phyloP scores from a whole-genome alignment of 1,140 invertebrate species.

The Monochamus saltuarius region DNA sequence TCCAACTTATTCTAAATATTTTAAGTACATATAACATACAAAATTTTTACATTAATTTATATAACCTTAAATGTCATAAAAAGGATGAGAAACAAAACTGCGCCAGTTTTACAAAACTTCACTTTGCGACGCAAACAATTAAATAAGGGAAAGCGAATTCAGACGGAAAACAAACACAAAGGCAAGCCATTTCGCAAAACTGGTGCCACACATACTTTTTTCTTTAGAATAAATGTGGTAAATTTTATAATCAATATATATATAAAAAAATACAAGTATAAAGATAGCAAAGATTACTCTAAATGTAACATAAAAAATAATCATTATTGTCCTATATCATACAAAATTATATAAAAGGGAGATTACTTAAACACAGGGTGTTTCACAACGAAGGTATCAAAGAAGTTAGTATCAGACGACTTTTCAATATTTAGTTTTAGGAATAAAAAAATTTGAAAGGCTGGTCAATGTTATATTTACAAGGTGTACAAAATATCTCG shows the following conservation, averaged over 20 bases:
- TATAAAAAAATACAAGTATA: not conserved
- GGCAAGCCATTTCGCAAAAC: too few relatives aligned
- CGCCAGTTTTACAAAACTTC: conserved; percentile 10
- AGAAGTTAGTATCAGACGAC: too few relatives aligned
- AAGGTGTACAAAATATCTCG: too few relatives aligned
- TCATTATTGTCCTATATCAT: conserved; percentile 4
- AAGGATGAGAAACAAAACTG: not conserved
- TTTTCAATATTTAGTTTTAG: too few relatives aligned
- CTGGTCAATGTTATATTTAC: too few relatives aligned
- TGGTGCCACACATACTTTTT: too few relatives aligned
- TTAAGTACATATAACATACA: conserved; percentile 45
- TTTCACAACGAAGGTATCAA: too few relatives aligned
- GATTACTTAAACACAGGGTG: not conserved
- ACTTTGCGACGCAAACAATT: too few relatives aligned
- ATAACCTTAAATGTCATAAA: conserved; percentile 16
- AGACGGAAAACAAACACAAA: too few relatives aligned
- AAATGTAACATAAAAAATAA: conserved; percentile 2
- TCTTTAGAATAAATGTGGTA: too few relatives aligned
- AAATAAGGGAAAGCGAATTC: too few relatives aligned
- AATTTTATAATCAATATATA: not conserved
- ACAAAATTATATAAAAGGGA: not conserved
- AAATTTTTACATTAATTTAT: conserved; percentile 41
- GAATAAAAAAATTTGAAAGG: too few relatives aligned
- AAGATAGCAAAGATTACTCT: not conserved
- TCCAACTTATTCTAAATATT: conserved; percentile 41